phyloP scores from a whole-genome alignment of 2,797 vertebrate genomes.

The Gadopsis marmoratus region DNA sequence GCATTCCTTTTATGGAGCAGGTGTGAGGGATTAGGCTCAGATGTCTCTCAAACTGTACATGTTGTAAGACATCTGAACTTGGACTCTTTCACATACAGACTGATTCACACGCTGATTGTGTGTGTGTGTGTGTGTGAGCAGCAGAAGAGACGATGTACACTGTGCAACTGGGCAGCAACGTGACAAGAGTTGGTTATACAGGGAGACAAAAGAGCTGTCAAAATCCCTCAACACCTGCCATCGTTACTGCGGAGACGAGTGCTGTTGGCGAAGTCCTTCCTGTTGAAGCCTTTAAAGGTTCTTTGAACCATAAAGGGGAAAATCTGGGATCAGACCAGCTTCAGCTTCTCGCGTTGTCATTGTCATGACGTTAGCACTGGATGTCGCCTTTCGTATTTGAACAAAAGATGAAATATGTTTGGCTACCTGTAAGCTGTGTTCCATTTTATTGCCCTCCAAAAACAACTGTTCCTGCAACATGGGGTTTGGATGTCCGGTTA shows the following conservation, averaged over 20 bases:
- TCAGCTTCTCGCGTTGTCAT: not conserved
- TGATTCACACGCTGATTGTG: constrained; percentile 36
- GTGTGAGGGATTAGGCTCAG: constrained; percentile 90
- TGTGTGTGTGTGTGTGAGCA: constrained; percentile 16
- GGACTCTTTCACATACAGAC: constrained; percentile 58
- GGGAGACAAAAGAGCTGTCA: too few species aligned
- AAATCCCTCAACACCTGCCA: constrained; percentile 29
- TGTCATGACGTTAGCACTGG: too few species aligned
- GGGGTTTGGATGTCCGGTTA: too few species aligned
- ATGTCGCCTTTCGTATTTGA: not conserved
- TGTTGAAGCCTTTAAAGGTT: constrained; percentile 9
- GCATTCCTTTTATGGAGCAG: constrained; percentile 91
- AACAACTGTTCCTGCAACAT: not conserved
- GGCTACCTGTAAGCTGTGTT: not conserved
- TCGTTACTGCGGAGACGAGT: not conserved
- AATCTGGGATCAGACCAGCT: not conserved
- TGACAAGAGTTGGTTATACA: too few species aligned
- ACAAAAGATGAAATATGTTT: not conserved
- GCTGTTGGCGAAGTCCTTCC: not conserved
- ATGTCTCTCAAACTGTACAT: constrained; percentile 65
- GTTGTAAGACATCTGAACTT: constrained; percentile 75
- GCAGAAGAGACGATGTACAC: not conserved
- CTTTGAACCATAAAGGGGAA: not conserved
- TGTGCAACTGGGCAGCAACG: not conserved
- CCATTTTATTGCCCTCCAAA: not conserved